These are phyloP conservation scores for Pteropus alecto DNA, from an alignment of 2,113 vertebrate genomes.

Conservation along the genomic window DNA sequence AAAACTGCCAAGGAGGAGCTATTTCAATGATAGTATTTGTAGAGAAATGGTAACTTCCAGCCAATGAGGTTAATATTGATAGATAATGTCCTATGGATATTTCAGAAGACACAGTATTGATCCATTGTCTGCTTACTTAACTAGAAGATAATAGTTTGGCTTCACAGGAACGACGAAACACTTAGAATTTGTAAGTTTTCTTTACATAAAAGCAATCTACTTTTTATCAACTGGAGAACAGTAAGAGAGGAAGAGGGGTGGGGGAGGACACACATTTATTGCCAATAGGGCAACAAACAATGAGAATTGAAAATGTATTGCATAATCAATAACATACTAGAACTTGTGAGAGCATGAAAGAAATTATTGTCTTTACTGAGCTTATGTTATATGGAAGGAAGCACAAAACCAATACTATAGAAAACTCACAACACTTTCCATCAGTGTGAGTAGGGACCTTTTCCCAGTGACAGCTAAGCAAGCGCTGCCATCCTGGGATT, in stretches of 20 bases:
- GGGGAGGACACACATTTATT: not conserved
- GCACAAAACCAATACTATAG: not conserved
- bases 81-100: conserved; percentile 54
- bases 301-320: not conserved
- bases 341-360: not conserved
- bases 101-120: conserved; percentile 68
- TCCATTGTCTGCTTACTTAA: conserved; percentile 54
- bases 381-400: not conserved
- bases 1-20: conserved; percentile 8
- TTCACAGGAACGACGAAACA: conserved; percentile 41
- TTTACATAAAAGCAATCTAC: conserved; percentile 50
- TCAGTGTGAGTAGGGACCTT: not conserved
- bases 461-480: not conserved
- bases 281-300: not conserved
- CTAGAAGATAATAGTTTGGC: conserved; percentile 66
- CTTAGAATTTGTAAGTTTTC: conserved; percentile 48
- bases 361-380: not conserved
- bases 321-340: not conserved
- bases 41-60: conserved; percentile 32
- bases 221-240: conserved; percentile 66
- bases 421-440: not conserved
- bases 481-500: not conserved
- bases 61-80: not conserved
- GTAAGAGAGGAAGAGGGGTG: not conserved
- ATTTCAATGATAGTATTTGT: conserved; percentile 2